These are phyloP conservation scores for Pogona vitticeps DNA, from an alignment of 2,113 vertebrate species.

Conservation along the genomic window DNA sequence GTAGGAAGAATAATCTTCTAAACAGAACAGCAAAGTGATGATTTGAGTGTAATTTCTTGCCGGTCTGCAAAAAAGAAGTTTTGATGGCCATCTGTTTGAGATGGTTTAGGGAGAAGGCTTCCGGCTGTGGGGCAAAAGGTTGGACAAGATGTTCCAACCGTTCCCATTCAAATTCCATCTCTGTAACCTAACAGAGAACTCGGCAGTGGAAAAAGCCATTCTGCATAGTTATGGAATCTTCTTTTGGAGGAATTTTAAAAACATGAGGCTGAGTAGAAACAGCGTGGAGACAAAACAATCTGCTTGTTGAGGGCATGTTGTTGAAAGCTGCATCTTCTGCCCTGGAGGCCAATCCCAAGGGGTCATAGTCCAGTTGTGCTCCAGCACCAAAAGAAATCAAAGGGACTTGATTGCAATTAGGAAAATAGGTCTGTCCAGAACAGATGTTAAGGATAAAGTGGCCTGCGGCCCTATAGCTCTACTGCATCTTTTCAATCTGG, in stretches of 20 bases:
- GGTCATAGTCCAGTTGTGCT: background rate
- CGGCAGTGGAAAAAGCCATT: background rate
- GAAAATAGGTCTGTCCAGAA: background rate
- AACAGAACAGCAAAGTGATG: background rate
- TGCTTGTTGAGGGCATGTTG: background rate
- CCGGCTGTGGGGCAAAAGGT: background rate
- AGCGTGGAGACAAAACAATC: background rate
- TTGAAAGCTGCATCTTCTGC: background rate
- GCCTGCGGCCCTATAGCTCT: background rate
- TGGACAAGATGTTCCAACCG: background rate
- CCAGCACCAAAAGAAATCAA: background rate
- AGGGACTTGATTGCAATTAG: background rate
- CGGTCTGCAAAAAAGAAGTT: background rate
- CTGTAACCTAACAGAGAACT: background rate
- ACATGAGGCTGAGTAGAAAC: background rate
- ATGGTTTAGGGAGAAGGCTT: background rate
- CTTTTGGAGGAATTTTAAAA: background rate
- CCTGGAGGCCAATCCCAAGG: background rate
- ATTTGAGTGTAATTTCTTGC: background rate
- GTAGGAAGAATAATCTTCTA: background rate
- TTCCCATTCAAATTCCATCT: conserved; percentile 1
- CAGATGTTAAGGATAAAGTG: background rate
- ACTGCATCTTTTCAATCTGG: background rate
- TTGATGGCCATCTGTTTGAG: background rate
- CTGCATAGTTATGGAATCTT: background rate